A percentile compares a stretch with the other conserved stretches of the same genome.
phyloP scores from a whole-genome alignment of 2,888 invertebrate genomes.

The Pachliopta kotzebuea region DNA sequence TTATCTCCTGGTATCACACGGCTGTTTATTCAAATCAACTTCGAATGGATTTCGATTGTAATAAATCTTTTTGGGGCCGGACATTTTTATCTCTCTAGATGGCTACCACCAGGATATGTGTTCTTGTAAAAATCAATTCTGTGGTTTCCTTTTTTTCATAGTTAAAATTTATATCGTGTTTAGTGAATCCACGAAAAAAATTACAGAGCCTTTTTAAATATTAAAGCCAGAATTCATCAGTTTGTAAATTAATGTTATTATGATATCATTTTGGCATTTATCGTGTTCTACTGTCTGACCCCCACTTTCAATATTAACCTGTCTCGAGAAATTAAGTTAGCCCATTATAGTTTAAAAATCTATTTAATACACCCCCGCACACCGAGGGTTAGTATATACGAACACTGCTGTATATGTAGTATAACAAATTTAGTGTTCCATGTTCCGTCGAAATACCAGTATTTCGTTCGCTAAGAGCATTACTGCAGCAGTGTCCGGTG shows the following conservation, averaged over 20 bases:
- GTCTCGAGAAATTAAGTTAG: too few relatives aligned
- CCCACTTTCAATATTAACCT: too few relatives aligned
- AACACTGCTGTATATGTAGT: too few relatives aligned
- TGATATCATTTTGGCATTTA: too few relatives aligned
- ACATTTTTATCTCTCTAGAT: constrained; percentile 61
- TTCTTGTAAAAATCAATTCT: constrained; percentile 36
- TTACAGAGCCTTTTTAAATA: background rate
- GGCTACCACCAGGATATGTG: constrained; percentile 40
- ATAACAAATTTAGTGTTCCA: background rate
- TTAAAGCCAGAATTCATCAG: background rate
- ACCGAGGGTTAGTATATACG: too few relatives aligned
- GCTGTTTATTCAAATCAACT: constrained; percentile 63
- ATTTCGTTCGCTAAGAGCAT: constrained; percentile 8
- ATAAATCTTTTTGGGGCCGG: constrained; percentile 58
- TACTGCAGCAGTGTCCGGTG: constrained; percentile 29
- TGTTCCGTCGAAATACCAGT: constrained; percentile 15
- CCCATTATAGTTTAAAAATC: too few relatives aligned
- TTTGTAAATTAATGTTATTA: too few relatives aligned
- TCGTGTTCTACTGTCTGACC: too few relatives aligned
- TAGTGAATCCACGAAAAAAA: background rate
- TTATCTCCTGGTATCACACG: constrained; percentile 53
- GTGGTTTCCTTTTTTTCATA: background rate
- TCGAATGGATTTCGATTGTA: constrained; percentile 59
- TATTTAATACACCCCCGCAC: background rate
- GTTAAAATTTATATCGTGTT: background rate